Conservation (phyloP, 2,113 vertebrate species). For the Elephantulus edwardii region DNA sequence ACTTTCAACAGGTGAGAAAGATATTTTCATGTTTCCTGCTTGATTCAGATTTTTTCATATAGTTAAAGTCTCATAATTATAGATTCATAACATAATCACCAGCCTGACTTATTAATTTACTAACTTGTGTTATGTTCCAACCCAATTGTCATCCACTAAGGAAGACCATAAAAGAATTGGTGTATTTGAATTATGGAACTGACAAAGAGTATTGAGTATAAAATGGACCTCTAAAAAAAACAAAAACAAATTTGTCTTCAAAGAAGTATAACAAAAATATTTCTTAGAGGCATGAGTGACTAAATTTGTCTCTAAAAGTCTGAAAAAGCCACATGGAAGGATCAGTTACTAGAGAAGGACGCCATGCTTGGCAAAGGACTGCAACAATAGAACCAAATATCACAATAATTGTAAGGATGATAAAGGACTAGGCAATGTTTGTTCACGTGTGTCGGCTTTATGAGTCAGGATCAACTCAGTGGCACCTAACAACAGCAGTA, state of each 20-base stretch:
- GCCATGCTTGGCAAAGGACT: too few species aligned
- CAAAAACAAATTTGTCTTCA: too few species aligned
- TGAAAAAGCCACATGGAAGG: too few species aligned
- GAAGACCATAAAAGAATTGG: too few species aligned
- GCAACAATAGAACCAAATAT: background rate
- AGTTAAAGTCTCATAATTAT: background rate
- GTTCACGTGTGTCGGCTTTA: fast-evolving
- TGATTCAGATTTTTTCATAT: background rate
- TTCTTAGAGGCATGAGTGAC: too few species aligned
- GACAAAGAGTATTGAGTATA: too few species aligned
- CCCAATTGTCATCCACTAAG: too few species aligned
- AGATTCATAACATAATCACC: background rate
- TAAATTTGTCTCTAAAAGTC: too few species aligned
- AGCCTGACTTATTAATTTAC: background rate
- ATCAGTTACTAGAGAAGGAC: too few species aligned
- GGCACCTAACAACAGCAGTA: background rate
- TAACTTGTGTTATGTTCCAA: background rate
- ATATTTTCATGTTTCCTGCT: background rate
- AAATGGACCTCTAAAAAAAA: too few species aligned
- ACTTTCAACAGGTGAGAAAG: background rate
- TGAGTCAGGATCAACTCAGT: background rate
- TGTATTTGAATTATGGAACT: too few species aligned
- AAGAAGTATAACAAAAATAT: too few species aligned
- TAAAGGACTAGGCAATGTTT: background rate
- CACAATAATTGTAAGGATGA: background rate